A percentile compares a stretch with the other conserved stretches of the same genome.
phyloP scores from a whole-genome alignment of 1,140 invertebrate species.

The Lithobius niger region DNA sequence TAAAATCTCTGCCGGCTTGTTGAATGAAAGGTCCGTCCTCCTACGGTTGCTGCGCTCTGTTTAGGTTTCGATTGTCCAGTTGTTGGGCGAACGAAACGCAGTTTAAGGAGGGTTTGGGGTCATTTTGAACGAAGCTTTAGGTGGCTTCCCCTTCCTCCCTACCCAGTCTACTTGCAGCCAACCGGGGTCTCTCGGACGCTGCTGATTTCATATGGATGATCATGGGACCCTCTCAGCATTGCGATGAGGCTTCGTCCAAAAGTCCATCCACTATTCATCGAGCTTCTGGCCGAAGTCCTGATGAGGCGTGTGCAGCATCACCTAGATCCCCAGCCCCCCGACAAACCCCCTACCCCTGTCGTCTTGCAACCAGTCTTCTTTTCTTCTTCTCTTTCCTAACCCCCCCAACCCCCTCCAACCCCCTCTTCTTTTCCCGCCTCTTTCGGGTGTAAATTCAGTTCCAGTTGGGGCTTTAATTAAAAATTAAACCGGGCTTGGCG shows the following conservation, averaged over 20 bases:
- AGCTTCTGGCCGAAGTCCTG: background rate
- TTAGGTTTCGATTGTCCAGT: no score
- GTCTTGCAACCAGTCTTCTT: background rate
- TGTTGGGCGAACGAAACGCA: no score
- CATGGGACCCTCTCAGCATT: background rate
- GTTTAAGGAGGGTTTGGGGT: no score
- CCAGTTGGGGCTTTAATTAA: conserved; percentile 3
- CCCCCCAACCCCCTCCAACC: no score
- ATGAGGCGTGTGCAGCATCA: background rate
- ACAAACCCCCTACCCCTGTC: background rate
- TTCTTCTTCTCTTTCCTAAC: background rate
- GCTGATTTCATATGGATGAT: conserved; percentile 8
- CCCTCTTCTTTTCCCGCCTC: background rate
- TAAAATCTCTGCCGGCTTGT: no score
- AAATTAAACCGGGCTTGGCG: conserved; percentile 2
- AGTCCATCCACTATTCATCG: background rate
- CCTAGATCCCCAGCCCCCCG: background rate
- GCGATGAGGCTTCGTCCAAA: background rate
- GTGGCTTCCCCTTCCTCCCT: no score
- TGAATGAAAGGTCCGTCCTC: no score
- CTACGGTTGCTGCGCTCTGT: no score
- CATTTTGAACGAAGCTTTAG: no score
- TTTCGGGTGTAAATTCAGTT: background rate
- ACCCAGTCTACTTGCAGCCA: no score
- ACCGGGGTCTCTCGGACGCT: no score